Conservation (phyloP, 1,140 invertebrate species). For the Pseudachorutes palmiensis region DNA sequence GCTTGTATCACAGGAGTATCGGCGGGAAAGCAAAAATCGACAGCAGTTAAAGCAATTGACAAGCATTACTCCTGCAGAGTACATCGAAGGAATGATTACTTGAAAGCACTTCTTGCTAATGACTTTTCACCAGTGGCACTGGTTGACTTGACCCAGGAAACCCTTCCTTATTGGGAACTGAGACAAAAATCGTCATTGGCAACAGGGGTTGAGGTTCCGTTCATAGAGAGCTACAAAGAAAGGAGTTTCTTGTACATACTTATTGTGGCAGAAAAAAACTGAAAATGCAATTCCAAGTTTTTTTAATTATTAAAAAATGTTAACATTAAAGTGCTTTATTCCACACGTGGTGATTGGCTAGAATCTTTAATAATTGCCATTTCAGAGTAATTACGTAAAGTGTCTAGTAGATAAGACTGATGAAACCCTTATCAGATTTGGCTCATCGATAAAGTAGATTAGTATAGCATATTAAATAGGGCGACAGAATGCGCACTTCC, state of each 20-base stretch:
- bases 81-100: neutral
- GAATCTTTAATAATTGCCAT: no score
- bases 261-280: neutral
- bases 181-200: neutral
- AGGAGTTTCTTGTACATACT: neutral
- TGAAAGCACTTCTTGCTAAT: neutral
- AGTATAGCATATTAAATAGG: no score
- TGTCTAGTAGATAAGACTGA: no score
- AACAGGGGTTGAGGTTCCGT: neutral
- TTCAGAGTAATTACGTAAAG: no score
- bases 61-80: neutral
- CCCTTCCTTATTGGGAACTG: neutral
- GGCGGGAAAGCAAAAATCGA: neutral
- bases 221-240: neutral
- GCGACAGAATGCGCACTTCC: no score
- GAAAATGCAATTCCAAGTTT: no score
- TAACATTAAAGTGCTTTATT: no score
- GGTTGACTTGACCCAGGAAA: neutral
- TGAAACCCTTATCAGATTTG: no score
- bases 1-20: neutral
- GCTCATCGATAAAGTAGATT: no score
- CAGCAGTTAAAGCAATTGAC: neutral
- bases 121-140: neutral
- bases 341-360: no score
- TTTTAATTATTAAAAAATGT: no score